Conservation (phyloP, 1,140 invertebrate species). For the Brevipalpus yothersi region DNA sequence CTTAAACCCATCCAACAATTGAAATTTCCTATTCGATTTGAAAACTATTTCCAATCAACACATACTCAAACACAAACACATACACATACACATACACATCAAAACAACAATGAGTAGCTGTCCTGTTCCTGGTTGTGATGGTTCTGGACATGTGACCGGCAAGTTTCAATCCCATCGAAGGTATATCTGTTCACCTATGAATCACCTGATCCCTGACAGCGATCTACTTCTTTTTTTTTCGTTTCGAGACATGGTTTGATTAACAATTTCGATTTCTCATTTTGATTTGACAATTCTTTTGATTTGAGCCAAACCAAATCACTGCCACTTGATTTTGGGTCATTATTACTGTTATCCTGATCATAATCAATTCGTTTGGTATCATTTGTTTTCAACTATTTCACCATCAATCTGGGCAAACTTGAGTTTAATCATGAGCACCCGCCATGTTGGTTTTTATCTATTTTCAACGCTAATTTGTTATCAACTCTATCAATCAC, state of each 20-base stretch:
- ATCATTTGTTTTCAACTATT: background rate
- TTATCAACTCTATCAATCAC: background rate
- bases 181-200: constrained; percentile 2
- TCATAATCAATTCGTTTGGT: background rate
- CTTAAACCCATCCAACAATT: too few relatives aligned
- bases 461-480: background rate
- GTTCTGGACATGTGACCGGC: constrained; percentile 23
- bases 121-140: constrained; percentile 24
- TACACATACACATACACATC: background rate
- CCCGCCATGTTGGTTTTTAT: background rate
- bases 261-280: constrained; percentile 6
- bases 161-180: constrained; percentile 24
- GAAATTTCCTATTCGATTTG: too few relatives aligned
- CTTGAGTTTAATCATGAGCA: too few relatives aligned
- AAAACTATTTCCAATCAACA: too few relatives aligned
- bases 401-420: background rate
- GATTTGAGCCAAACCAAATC: background rate
- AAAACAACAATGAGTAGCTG: constrained; percentile 14
- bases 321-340: background rate
- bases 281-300: constrained; percentile 4
- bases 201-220: background rate
- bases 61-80: too few relatives aligned
- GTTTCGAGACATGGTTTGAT: background rate
- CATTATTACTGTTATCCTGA: background rate
- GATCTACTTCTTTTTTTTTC: background rate